phyloP scores from a whole-genome alignment of 2,888 invertebrate genomes.

The Cantharis flavilabris region DNA sequence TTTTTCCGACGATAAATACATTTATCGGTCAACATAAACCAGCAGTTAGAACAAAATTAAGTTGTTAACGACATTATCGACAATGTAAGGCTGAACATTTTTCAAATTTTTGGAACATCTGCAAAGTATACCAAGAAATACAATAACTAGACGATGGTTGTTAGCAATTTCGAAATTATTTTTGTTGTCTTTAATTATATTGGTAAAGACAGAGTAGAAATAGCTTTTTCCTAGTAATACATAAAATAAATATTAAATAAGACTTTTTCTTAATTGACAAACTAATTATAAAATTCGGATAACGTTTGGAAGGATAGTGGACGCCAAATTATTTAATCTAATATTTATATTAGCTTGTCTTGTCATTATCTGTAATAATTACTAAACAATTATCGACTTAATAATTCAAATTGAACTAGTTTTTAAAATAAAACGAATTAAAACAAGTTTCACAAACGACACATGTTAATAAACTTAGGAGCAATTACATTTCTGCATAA shows the following conservation, averaged over 20 bases:
- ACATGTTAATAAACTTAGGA: constrained; percentile 19
- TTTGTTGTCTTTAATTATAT: not conserved
- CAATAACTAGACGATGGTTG: not conserved
- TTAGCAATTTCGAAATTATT: not conserved
- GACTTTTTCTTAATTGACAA: not conserved
- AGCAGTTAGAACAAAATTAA: not conserved
- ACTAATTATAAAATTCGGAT: not conserved
- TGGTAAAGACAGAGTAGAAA: not conserved
- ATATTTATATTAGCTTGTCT: not conserved
- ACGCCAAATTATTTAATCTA: not conserved
- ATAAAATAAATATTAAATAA: not conserved
- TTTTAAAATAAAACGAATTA: constrained; percentile 8
- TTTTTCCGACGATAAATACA: not conserved
- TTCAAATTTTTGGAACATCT: not conserved
- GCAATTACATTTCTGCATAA: constrained; percentile 20
- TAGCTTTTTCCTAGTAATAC: not conserved
- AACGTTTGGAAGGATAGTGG: not conserved
- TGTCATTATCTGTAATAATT: not conserved
- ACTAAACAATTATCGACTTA: constrained; percentile 8
- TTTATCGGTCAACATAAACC: not conserved
- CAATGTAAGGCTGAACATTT: not conserved
- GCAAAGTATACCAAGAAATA: not conserved
- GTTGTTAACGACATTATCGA: not conserved
- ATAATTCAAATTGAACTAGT: constrained; percentile 15
- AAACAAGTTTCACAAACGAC: constrained; percentile 12